These are phyloP conservation scores for Cydia fagiglandana DNA, from an alignment of 1,140 invertebrate species.

Conservation along the genomic window DNA sequence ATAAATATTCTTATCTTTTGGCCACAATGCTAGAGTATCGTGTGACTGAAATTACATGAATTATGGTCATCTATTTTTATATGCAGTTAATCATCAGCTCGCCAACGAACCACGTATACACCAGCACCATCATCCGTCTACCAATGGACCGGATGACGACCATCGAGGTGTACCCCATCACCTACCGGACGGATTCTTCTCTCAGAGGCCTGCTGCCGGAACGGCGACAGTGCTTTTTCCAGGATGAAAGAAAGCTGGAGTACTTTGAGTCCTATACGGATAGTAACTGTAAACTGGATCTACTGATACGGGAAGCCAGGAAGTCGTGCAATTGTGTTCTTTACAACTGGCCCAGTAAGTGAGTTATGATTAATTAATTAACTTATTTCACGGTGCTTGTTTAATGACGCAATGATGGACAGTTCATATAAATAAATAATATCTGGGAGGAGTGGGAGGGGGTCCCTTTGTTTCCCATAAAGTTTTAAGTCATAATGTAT, in stretches of 20 bases:
- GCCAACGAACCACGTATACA: conserved; percentile 66
- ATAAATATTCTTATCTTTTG: too few relatives aligned
- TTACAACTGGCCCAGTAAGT: conserved; percentile 71
- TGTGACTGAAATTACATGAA: too few relatives aligned
- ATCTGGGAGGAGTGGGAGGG: too few relatives aligned
- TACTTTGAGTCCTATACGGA: conserved; percentile 69
- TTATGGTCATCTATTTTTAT: too few relatives aligned
- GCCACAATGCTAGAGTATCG: too few relatives aligned
- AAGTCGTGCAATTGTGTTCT: conserved; percentile 61
- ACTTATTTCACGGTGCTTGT: neutral
- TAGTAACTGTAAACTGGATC: conserved; percentile 68
- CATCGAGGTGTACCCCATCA: conserved; percentile 67
- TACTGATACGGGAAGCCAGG: conserved; percentile 57
- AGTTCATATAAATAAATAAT: too few relatives aligned
- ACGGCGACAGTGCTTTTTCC: conserved; percentile 81
- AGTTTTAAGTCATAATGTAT: too few relatives aligned
- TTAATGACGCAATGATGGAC: neutral
- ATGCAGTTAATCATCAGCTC: conserved; percentile 67
- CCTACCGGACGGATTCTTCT: conserved; percentile 61
- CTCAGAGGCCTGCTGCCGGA: conserved; percentile 59
- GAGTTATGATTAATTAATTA: neutral
- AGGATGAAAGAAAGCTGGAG: conserved; percentile 78
- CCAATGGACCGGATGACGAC: conserved; percentile 73
- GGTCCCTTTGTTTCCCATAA: too few relatives aligned
- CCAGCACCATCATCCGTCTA: conserved; percentile 62